Evolutionary conservation across 2,113 vertebrate genomes (phyloP).

Genomic region (Brachionichthys hirsutus): DNA sequence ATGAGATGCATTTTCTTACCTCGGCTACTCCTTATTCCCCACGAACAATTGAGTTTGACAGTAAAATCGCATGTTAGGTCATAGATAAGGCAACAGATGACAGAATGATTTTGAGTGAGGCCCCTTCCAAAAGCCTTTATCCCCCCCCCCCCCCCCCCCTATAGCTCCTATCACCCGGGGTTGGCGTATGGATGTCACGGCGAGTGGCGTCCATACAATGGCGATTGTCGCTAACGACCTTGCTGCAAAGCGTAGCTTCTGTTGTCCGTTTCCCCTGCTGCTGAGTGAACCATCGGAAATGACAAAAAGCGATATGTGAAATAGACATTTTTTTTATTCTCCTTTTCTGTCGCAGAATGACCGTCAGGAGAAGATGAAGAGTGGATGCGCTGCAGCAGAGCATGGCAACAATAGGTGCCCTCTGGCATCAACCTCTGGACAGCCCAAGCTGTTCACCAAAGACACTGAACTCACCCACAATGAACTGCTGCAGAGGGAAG

Average conservation of each 20-base stretch:
- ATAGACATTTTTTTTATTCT: conserved; percentile 15
- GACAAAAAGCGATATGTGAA: conserved; percentile 9
- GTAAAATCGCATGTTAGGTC: conserved; percentile 68
- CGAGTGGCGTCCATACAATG: conserved; percentile 33
- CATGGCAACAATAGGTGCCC: conserved; percentile 73
- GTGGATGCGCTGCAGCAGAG: conserved; percentile 48
- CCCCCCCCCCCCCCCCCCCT: conserved; percentile 33
- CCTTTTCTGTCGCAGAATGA: conserved; percentile 43
- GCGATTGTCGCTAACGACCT: conserved; percentile 14
- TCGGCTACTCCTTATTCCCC: conserved; percentile 41
- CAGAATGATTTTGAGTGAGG: conserved; percentile 55
- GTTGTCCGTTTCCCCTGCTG: neutral
- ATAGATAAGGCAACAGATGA: conserved; percentile 55
- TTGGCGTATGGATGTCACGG: conserved; percentile 30
- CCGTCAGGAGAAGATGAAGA: conserved; percentile 52
- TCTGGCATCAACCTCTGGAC: conserved; percentile 75
- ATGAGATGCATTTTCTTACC: conserved; percentile 52
- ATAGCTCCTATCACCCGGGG: conserved; percentile 39
- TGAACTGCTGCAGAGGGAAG: conserved; percentile 73
- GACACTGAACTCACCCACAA: conserved; percentile 77
- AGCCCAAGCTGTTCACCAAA: conserved; percentile 72
- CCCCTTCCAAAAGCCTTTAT: conserved; percentile 52
- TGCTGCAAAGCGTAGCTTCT: conserved; percentile 8
- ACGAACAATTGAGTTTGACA: conserved; percentile 64
- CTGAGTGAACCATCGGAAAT: neutral